Base-by-base conservation (phyloP, 2,888 invertebrate genomes). In the Hemithea aestivaria region DNA sequence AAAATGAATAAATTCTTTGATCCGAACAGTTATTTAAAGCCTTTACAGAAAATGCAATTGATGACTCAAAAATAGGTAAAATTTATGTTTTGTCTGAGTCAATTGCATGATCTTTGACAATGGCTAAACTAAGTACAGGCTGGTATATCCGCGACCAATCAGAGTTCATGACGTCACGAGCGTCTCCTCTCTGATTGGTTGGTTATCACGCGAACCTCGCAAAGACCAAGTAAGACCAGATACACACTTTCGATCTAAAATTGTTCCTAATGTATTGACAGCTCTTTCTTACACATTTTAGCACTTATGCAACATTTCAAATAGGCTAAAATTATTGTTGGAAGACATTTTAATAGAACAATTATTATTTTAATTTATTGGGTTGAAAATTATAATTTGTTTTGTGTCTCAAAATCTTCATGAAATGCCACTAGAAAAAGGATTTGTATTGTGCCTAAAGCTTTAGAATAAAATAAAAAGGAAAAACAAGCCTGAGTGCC, bases 211-310 rank as follows among this genome's bases (percentile, higher is more conserved):
- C 51, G 45, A 53, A 56, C 51, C 43, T 56, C 61, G 51, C 58
- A 54, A 52, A 56, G 46, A 55, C 45, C 43, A 51, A 55, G 51
- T 55, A 30, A 51, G 51, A 55, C 36, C 44, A 52, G 54, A 53
- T 45, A 56, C 50, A 58, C 51, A 48, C 53, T 51, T 40, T 56
- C 34, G 53, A 51, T 45, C 33, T 47, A 45, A 26, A 27, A 20
- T 27, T 31, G 22, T 22, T 26, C 28, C 23, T 41, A 35, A 16
- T 35, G 26, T 32, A 27, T 23, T 25, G 27, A 23, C 16, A 23
- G 9, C 10, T 8, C 4, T 8, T 16, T 27, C n/a, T 27, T 27
- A 1, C 16, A 16, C 16, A 16, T 16, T 16, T 4, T n/a, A n/a
- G n/a, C n/a, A n/a, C n/a, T 16, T 16, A 16, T 16, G 3, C 16